phyloP scores from a whole-genome alignment of 2,113 vertebrate genomes.

The Prolemur simus region DNA sequence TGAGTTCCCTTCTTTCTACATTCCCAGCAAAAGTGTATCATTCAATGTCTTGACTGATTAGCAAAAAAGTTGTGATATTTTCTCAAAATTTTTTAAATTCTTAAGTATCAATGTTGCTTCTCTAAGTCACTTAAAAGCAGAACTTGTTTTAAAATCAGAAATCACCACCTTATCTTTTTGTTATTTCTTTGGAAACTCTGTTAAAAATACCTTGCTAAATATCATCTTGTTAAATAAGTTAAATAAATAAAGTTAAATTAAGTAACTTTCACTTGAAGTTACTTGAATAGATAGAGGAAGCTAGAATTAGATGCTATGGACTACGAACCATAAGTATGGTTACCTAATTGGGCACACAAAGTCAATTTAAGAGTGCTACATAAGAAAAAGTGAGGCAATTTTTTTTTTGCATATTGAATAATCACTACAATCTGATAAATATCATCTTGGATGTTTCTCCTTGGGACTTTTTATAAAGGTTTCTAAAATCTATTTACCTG shows the following conservation, averaged over 20 bases:
- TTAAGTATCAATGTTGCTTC: not conserved
- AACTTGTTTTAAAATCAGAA: constrained; percentile 13
- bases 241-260: no score
- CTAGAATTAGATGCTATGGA: not conserved
- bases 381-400: not conserved
- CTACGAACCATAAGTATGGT: not conserved
- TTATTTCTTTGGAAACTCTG: not conserved
- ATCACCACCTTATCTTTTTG: not conserved
- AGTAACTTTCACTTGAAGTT: not conserved
- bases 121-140: constrained; percentile 4
- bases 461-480: not conserved
- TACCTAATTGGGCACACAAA: rapidly evolving
- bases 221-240: not conserved
- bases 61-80: not conserved
- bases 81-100: not conserved
- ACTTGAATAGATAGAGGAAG: not conserved
- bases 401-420: not conserved
- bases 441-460: not conserved
- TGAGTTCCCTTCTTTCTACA: not conserved
- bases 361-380: not conserved
- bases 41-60: not conserved
- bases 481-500: not conserved
- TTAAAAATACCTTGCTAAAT: not conserved
- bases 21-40: not conserved
- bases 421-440: not conserved